Evolutionary conservation across 2,797 vertebrate species (phyloP).

Genomic region (Adelosebastes latens): DNA sequence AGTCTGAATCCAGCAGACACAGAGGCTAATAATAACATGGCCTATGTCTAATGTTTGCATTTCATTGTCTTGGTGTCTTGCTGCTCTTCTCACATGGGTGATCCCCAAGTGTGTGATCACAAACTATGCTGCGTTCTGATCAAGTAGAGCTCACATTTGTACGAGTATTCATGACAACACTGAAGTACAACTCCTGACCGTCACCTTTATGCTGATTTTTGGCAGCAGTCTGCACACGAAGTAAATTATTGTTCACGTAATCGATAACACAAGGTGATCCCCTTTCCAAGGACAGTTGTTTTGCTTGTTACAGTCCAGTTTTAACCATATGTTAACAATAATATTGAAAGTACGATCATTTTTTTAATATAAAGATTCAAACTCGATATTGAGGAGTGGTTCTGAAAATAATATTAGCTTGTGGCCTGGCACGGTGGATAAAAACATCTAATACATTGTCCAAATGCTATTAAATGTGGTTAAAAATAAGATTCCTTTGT

Average conservation of each 20-base stretch:
- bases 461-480: not conserved
- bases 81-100: not conserved
- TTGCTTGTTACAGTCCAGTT: not conserved
- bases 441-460: not conserved
- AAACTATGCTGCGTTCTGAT: not conserved
- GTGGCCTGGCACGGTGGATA: not conserved
- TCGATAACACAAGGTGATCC: not conserved
- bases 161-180: slow-evolving; percentile 9
- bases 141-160: slow-evolving; percentile 1
- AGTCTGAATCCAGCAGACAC: not conserved
- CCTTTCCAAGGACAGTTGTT: not conserved
- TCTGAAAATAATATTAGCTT: not conserved
- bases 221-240: not conserved
- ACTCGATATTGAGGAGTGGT: not conserved
- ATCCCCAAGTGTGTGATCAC: not conserved
- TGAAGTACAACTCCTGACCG: not conserved
- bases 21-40: not conserved
- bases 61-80: not conserved
- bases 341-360: not conserved
- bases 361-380: not conserved
- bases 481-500: not conserved
- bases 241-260: not conserved
- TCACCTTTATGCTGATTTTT: slow-evolving; percentile 1
- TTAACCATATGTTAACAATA: not conserved
- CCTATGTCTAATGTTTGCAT: not conserved